Evolutionary conservation across 1,140 invertebrate genomes (phyloP).

Genomic region (Rhagoletis zephyria): DNA sequence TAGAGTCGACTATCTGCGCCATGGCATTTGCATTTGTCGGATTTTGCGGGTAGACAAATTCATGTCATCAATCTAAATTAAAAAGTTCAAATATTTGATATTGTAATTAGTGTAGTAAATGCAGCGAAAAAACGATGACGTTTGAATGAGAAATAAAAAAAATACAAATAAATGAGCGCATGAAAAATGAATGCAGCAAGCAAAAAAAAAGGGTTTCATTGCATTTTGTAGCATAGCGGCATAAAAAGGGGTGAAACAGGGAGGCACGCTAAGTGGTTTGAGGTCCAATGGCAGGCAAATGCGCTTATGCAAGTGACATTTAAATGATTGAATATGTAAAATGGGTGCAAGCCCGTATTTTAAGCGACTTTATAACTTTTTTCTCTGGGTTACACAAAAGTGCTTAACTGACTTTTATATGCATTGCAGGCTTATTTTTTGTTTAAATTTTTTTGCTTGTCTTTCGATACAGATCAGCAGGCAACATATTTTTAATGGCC

Average conservation of each 20-base stretch:
- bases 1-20: not conserved
- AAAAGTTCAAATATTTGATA: slow-evolving; percentile 61
- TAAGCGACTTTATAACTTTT: not conserved
- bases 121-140: slow-evolving; percentile 46
- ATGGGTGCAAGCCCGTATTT: not conserved
- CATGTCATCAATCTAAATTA: slow-evolving; percentile 69
- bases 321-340: slow-evolving; percentile 50
- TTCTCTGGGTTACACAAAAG: not conserved
- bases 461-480: slow-evolving; percentile 24
- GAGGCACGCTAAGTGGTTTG: not conserved
- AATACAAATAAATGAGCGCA: not conserved
- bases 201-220: not conserved
- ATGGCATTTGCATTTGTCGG: slow-evolving; percentile 20
- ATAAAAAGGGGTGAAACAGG: not conserved
- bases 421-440: not conserved
- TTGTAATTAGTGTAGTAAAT: slow-evolving; percentile 51
- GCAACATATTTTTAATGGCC: slow-evolving; percentile 42
- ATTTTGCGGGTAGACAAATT: slow-evolving; percentile 63
- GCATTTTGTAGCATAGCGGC: not conserved
- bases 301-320: slow-evolving; percentile 7
- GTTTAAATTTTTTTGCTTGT: not conserved
- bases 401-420: not conserved
- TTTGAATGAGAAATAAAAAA: not conserved
- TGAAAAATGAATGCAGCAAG: not conserved
- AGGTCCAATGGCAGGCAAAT: not conserved